Evolutionary conservation across 2,113 vertebrate genomes (phyloP), one percentile per base, ranked within the genome.

Genomic region (Neolamprologus hecqui): DNA sequence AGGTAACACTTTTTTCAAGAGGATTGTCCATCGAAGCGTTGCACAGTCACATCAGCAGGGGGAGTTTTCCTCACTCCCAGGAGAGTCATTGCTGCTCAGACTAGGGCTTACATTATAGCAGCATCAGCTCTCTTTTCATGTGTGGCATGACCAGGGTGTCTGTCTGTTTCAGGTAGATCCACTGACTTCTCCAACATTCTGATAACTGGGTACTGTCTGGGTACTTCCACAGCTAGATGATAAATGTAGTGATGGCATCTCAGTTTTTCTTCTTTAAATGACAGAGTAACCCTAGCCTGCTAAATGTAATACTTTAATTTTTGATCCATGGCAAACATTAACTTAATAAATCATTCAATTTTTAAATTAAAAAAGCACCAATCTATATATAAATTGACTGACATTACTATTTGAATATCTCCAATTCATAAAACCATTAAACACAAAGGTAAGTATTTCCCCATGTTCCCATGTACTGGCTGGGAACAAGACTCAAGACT

Each of bases 11-110:
- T 26, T 73, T 26, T 45, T 73, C 68, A 73, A 26, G 40, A 73
- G 23, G 68, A 45, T 17, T 73, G 9, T 26, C 21, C 40, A 28
- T 15, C 1, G 21, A 45, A 73, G 40, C 40, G 2, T 45, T 26
- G 68, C 37, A 26, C 68, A 45, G 40, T 26, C 68, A 73, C 68
- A 73, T 73, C 68, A 73, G 40, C 37, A 73, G 68, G 14, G 21
- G 40, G 21, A 73, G 40, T 73, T 73, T 73, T 45, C 40, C 40
- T 73, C 68, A 68, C 63, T 68, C 63, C 63, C 63, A 73, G 5
- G 68, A 73, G 40, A 17, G 21, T 73, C 37, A 45, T 73, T 73
- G 40, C 40, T 73, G 40, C 21, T 73, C 35, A 26, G 21, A 73
- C 21, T 26, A 6, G 68, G 40, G 14, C 21, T 73, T 45, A 45